Base-by-base conservation (phyloP, 2,113 vertebrate species). In the Talpa occidentalis region DNA sequence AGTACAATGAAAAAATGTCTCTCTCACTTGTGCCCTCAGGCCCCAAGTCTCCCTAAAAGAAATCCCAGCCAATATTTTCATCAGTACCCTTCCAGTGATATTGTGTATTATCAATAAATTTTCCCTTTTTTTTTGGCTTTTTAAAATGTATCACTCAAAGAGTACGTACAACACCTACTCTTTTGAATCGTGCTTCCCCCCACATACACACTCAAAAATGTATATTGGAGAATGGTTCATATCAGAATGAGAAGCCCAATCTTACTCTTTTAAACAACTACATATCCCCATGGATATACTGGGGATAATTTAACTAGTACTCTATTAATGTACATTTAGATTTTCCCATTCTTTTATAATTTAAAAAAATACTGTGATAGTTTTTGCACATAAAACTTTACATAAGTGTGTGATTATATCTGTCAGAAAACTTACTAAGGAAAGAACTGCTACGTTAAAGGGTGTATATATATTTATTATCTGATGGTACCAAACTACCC, bases 311-410 rank as follows among this genome's bases (percentile, higher is more conserved):
- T 90, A 85, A 89, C 69, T 70, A 90, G 44, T 42, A 74, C 32
- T 74, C 81, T 69, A 54, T 4, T 73, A n/a, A 77, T 52, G n/a
- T 16, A 76, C 56, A 47, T 64, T 72, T 88, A 76, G 52, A 10
- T 52, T 70, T 81, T 83, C 78, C 54, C 35, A 81, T 44, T 70
- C 64, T 86, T 95, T 42, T 32, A 44, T 69, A 69, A 79, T 90
- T 94, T 86, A 32, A 87, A 80, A 78, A 69, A 90, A 79, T 37
- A 22, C 24, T 82, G 60, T 47, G 54, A 49, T 42, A 21, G 80
- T 56, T 90, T 52, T 94, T 56, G 59, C 49, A 76, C 14, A 40
- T 16, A 49, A 82, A 44, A 77, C 80, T 89, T 49, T 37, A 77
- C 35, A 78, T 44, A 77, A 84, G 56, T n/a, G 28, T 62, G 40